Conservation (phyloP, 2,888 invertebrate species). For the Argyresthia goedartella region DNA sequence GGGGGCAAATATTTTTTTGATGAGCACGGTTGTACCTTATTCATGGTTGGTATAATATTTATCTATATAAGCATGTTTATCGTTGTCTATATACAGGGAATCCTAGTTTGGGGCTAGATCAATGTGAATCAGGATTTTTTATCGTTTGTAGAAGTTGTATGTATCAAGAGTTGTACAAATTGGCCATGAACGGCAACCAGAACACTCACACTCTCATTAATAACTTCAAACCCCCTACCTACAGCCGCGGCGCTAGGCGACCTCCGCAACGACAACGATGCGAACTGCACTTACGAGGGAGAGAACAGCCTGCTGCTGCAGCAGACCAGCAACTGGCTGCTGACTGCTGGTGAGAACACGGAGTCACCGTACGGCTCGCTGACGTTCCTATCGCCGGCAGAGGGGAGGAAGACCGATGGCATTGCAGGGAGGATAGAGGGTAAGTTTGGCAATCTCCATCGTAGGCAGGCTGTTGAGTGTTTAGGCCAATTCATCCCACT, state of each 20-base stretch:
- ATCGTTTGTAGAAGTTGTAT: no score
- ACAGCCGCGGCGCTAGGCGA: slow-evolving; percentile 80
- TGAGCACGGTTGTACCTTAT: no score
- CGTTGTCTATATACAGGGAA: no score
- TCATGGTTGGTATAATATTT: no score
- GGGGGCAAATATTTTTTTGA: no score
- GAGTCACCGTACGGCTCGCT: slow-evolving; percentile 76
- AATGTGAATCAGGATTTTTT: no score
- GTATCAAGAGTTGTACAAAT: no score
- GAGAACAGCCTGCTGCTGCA: slow-evolving; percentile 92
- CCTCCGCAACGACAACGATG: slow-evolving; percentile 85
- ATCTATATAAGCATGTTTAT: no score
- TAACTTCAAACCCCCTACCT: slow-evolving; percentile 7
- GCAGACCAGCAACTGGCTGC: slow-evolving; percentile 89
- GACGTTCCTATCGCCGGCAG: slow-evolving; percentile 72
- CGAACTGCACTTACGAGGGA: slow-evolving; percentile 91
- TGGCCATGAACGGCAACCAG: no score
- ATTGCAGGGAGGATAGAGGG: slow-evolving; percentile 58
- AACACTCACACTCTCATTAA: no score
- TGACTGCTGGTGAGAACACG: slow-evolving; percentile 71
- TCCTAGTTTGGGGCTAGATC: no score
- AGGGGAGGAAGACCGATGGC: slow-evolving; percentile 62
- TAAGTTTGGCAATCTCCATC: slow-evolving; percentile 62
- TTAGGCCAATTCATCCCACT: no score
- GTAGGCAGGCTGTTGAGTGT: slow-evolving; percentile 39